Percentiles rank a stretch among this genome's conserved stretches.
Evolutionary conservation across 2,113 vertebrate species (phyloP).

Genomic region (Crotophaga sulcirostris): DNA sequence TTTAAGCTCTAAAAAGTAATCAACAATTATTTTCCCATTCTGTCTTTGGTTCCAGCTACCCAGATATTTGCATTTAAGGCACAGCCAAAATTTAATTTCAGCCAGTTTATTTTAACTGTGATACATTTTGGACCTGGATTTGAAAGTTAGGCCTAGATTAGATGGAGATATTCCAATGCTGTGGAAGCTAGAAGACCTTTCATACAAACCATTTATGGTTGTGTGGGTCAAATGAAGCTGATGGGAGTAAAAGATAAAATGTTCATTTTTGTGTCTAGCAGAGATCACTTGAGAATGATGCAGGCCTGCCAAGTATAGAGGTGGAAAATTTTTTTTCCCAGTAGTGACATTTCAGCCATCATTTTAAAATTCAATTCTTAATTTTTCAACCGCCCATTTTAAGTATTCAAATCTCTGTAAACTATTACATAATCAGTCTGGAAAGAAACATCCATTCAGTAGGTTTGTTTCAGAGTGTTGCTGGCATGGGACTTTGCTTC

Average conservation of each 20-base stretch:
- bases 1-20: neutral
- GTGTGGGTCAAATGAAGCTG: neutral
- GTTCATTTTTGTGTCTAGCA: neutral
- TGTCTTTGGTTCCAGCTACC: neutral
- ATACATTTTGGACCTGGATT: neutral
- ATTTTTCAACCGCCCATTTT: neutral
- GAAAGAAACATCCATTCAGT: neutral
- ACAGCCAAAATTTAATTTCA: neutral
- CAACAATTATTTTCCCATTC: neutral
- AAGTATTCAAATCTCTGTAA: neutral
- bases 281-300: neutral
- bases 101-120: neutral
- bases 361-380: neutral
- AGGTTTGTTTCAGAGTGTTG: neutral
- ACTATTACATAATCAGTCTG: neutral
- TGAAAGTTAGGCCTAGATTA: neutral
- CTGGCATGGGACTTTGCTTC: neutral
- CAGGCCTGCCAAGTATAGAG: neutral
- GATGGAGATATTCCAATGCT: neutral
- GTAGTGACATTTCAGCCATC: neutral
- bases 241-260: neutral
- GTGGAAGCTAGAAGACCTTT: neutral
- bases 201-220: neutral
- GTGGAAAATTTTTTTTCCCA: neutral
- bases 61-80: neutral